Percentiles rank a stretch among this genome's conserved stretches.
Evolutionary conservation across 2,888 invertebrate genomes (phyloP).

Genomic region (Euplagia quadripunctaria): DNA sequence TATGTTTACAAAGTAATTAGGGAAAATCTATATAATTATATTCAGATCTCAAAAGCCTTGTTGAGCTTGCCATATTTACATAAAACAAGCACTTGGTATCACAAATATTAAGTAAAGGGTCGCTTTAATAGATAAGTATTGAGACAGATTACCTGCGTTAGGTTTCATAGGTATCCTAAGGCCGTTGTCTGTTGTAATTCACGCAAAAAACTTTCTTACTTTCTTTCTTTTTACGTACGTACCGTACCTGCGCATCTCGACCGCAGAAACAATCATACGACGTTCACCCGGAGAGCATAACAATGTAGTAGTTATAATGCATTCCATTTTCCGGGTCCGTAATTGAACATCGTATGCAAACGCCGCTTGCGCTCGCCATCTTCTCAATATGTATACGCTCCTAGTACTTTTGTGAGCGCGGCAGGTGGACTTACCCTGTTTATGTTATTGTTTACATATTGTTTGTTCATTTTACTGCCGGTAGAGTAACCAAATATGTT

Average conservation of each 20-base stretch:
- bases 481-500: conserved; percentile 20
- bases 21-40: background rate
- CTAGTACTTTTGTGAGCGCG: conserved; percentile 66
- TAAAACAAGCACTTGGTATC: background rate
- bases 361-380: conserved; percentile 72
- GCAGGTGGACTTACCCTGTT: conserved; percentile 74
- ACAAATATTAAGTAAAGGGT: background rate
- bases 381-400: conserved; percentile 79
- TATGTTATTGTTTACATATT: conserved; percentile 62
- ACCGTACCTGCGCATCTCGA: conserved; percentile 30
- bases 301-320: conserved; percentile 71
- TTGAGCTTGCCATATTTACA: background rate
- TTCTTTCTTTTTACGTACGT: too few species aligned
- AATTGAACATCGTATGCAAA: conserved; percentile 85
- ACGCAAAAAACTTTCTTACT: background rate
- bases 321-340: conserved; percentile 79
- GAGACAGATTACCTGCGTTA: background rate
- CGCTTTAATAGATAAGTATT: background rate
- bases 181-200: background rate
- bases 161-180: too few species aligned
- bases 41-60: background rate
- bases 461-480: conserved; percentile 31
- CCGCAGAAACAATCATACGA: conserved; percentile 63
- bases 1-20: background rate
- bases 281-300: conserved; percentile 68